Evolutionary conservation across 1,140 invertebrate genomes (phyloP).

Genomic region (Euura saliciscinereae): DNA sequence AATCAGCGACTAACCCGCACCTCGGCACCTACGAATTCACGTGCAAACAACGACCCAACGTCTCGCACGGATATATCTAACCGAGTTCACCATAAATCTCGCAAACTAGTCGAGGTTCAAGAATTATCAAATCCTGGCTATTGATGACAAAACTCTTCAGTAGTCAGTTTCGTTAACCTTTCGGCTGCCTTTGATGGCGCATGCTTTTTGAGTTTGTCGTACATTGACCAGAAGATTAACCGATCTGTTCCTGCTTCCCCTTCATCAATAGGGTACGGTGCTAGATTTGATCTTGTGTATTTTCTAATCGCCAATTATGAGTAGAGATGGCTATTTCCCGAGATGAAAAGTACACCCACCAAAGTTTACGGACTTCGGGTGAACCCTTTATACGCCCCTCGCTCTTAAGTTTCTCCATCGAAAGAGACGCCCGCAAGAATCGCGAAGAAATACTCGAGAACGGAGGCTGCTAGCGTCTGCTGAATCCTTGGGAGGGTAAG

Average conservation of each 20-base stretch:
- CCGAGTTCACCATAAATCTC: not conserved
- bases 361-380: not conserved
- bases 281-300: too few species aligned
- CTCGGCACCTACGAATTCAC: not conserved
- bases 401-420: slow-evolving; percentile 12
- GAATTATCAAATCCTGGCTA: not conserved
- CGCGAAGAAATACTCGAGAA: not conserved
- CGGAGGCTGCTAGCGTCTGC: slow-evolving; percentile 24
- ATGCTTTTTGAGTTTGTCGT: too few species aligned
- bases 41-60: not conserved
- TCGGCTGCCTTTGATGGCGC: too few species aligned
- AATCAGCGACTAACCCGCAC: slow-evolving; percentile 8
- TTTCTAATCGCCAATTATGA: not conserved
- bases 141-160: not conserved
- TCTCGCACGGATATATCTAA: not conserved
- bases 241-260: too few species aligned
- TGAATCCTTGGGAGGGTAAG: slow-evolving; percentile 38
- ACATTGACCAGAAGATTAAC: too few species aligned
- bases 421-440: not conserved
- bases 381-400: too few species aligned
- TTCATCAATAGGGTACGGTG: too few species aligned
- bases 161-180: too few species aligned
- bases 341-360: not conserved
- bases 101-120: not conserved
- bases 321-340: not conserved